These are phyloP conservation scores for Nomia melanderi DNA, from an alignment of 1,140 invertebrate genomes.

Conservation along the genomic window DNA sequence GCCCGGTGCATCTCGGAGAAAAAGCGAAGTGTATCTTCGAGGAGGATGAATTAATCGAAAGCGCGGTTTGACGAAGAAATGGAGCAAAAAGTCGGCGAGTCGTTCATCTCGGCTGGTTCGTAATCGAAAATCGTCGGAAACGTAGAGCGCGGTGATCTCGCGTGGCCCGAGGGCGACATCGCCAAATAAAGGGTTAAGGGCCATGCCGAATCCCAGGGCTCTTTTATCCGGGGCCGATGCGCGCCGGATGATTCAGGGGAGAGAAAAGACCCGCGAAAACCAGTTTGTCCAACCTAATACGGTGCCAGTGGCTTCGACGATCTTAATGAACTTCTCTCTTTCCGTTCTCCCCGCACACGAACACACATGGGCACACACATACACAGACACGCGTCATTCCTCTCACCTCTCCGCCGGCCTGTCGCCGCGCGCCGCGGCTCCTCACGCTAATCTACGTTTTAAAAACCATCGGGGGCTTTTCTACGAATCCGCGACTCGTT, in stretches of 20 bases:
- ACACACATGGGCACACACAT: too few relatives aligned
- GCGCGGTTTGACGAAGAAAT: background rate
- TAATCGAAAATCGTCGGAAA: background rate
- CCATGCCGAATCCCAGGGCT: constrained; percentile 58
- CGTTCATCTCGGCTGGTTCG: background rate
- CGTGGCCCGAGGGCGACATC: constrained; percentile 41
- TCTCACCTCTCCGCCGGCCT: background rate
- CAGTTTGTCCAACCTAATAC: constrained; percentile 72
- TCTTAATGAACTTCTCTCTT: constrained; percentile 72
- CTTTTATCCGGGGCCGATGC: constrained; percentile 63
- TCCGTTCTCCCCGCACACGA: background rate
- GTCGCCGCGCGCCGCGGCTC: background rate
- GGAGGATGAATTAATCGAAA: too few relatives aligned
- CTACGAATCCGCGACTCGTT: constrained; percentile 15
- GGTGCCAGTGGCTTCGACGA: constrained; percentile 58
- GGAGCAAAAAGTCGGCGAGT: background rate
- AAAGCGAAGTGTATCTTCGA: too few relatives aligned
- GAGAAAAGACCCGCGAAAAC: constrained; percentile 73
- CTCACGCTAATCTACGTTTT: constrained; percentile 36
- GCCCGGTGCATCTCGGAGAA: too few relatives aligned
- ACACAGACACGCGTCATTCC: too few relatives aligned
- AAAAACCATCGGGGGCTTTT: constrained; percentile 16
- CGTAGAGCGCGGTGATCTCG: background rate
- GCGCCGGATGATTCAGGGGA: constrained; percentile 58
- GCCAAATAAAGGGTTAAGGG: constrained; percentile 67